A percentile compares a stretch with the other conserved stretches of the same genome.
Evolutionary conservation across 2,797 vertebrate genomes (phyloP).

Genomic region (Arctocebus calabarensis): DNA sequence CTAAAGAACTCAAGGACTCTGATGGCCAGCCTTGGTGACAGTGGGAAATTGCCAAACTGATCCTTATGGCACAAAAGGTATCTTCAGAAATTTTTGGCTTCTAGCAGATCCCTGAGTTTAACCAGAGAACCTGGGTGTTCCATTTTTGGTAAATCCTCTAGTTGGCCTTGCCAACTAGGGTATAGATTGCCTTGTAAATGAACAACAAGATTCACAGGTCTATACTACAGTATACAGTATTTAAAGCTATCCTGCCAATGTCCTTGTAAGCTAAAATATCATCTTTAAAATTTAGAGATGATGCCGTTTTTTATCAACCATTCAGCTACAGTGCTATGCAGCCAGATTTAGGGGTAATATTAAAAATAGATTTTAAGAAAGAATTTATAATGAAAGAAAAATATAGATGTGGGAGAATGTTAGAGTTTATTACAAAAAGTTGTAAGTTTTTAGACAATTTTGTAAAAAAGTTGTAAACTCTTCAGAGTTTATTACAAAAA

Average conservation of each 20-base stretch:
- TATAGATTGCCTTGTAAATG: not conserved
- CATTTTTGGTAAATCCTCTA: not conserved
- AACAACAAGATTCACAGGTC: not conserved
- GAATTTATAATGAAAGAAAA: not conserved
- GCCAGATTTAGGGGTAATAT: not conserved
- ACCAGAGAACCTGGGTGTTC: not conserved
- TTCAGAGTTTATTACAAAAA: not conserved
- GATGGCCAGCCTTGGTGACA: not conserved
- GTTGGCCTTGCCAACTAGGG: not conserved
- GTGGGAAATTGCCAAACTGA: not conserved
- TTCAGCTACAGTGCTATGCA: not conserved
- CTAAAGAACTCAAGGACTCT: not conserved
- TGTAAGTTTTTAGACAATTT: too few species aligned
- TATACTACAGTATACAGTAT: not conserved
- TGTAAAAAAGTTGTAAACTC: too few species aligned
- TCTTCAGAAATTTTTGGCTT: conserved; percentile 16
- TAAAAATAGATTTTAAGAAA: conserved; percentile 5
- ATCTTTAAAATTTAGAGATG: not conserved
- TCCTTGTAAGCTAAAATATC: not conserved
- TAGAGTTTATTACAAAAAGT: too few species aligned
- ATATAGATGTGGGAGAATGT: not conserved
- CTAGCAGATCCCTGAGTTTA: not conserved
- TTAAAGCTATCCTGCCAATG: not conserved
- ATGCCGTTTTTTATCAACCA: not conserved
- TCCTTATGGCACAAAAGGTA: not conserved